Percentiles rank a stretch among this genome's conserved stretches.
These are phyloP conservation scores for Troilus luridus DNA, from an alignment of 2,888 invertebrate species.

Conservation along the genomic window DNA sequence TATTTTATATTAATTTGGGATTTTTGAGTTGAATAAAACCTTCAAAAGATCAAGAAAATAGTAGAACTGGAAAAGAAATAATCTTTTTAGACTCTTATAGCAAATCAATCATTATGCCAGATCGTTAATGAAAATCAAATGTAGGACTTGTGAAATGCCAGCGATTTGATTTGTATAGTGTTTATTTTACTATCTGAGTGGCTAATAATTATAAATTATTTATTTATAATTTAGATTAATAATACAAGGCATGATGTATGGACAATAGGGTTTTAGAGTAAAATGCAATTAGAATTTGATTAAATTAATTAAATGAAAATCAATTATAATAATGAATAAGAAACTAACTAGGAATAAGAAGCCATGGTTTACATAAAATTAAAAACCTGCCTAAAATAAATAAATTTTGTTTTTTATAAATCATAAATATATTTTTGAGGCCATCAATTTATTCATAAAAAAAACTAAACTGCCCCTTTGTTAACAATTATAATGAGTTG, in stretches of 20 bases:
- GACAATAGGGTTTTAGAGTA: too few species aligned
- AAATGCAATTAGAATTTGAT: too few species aligned
- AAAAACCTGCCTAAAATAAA: neutral
- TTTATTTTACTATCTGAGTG: neutral
- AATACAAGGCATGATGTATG: too few species aligned
- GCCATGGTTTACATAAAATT: neutral
- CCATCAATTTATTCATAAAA: neutral
- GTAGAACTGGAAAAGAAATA: neutral
- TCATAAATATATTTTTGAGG: too few species aligned
- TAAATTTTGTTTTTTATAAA: too few species aligned
- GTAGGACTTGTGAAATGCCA: neutral
- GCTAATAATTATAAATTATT: too few species aligned
- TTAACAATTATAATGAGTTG: neutral
- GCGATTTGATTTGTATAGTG: neutral
- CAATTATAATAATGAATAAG: too few species aligned
- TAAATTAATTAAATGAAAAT: too few species aligned
- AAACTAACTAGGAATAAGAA: neutral
- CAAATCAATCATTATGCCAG: neutral
- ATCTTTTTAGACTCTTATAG: neutral
- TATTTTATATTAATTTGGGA: neutral
- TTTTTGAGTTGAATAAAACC: neutral
- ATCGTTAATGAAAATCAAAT: neutral
- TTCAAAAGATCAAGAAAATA: neutral
- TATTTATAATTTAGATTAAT: too few species aligned
- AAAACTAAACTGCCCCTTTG: too few species aligned